Evolutionary conservation across 1,140 invertebrate genomes (phyloP).

Genomic region (Carcinoscorpius rotundicauda): DNA sequence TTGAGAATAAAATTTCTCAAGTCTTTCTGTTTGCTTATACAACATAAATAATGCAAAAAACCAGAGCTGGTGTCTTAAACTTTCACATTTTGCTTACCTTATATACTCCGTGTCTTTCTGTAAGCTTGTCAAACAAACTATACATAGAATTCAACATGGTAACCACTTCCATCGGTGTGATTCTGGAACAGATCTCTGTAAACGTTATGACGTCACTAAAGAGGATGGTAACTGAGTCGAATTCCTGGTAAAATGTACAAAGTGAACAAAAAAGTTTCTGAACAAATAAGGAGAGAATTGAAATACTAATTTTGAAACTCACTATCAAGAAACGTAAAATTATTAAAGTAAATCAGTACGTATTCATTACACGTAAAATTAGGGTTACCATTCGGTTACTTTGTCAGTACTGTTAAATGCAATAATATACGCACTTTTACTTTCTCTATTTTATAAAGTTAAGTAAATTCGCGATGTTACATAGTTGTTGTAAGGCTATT

Average conservation of each 20-base stretch:
- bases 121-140: conserved; percentile 68
- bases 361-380: neutral
- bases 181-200: conserved; percentile 78
- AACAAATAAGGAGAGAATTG: conserved; percentile 5
- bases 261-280: neutral
- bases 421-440: too few species aligned
- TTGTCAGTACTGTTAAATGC: too few species aligned
- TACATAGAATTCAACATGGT: conserved; percentile 37
- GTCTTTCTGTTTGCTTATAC: neutral
- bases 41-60: conserved; percentile 3
- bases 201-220: conserved; percentile 96
- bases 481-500: too few species aligned
- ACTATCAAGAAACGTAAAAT: too few species aligned
- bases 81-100: conserved; percentile 50
- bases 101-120: conserved; percentile 82
- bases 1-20: too few species aligned
- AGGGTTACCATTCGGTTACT: too few species aligned
- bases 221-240: conserved; percentile 85
- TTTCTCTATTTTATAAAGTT: too few species aligned
- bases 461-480: too few species aligned
- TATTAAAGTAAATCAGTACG: too few species aligned
- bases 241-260: conserved; percentile 53
- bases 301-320: too few species aligned
- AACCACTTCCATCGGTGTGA: conserved; percentile 35
- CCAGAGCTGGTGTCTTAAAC: neutral